phyloP scores from a whole-genome alignment of 1,140 invertebrate genomes.

The Drosophila neocordata region DNA sequence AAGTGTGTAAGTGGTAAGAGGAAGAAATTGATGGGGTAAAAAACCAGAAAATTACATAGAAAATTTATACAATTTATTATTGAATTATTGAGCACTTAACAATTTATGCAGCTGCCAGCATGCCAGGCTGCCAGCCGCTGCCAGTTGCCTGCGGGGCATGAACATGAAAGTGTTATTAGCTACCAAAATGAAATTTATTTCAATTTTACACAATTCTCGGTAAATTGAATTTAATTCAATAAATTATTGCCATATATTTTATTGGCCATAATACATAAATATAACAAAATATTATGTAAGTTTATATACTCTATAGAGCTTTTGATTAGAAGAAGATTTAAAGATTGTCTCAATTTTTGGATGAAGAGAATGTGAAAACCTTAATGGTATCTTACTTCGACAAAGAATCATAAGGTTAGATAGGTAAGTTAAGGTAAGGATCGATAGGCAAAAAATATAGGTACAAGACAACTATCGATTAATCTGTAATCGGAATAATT shows the following conservation, averaged over 20 bases:
- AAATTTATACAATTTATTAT: conserved; percentile 66
- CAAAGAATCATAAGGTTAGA: no score
- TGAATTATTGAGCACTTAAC: conserved; percentile 76
- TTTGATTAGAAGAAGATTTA: no score
- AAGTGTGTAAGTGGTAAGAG: background rate
- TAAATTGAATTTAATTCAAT: conserved; percentile 77
- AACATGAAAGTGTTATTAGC: conserved; percentile 79
- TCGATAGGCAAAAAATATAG: no score
- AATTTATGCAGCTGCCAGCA: conserved; percentile 72
- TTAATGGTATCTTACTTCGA: no score
- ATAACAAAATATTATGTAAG: background rate
- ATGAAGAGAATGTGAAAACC: no score
- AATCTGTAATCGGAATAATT: no score
- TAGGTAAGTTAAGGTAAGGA: no score
- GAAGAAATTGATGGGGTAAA: background rate
- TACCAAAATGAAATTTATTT: conserved; percentile 78
- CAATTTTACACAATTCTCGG: conserved; percentile 57
- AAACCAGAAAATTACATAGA: conserved; percentile 17
- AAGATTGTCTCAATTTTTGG: no score
- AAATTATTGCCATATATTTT: conserved; percentile 49
- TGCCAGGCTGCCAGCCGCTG: conserved; percentile 35
- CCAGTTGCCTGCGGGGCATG: conserved; percentile 22
- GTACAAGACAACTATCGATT: no score
- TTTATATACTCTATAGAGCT: background rate
- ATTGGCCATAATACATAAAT: background rate